A percentile compares a stretch with the other conserved stretches of the same genome.
phyloP scores from a whole-genome alignment of 2,113 vertebrate species.

The Saguinus midas region DNA sequence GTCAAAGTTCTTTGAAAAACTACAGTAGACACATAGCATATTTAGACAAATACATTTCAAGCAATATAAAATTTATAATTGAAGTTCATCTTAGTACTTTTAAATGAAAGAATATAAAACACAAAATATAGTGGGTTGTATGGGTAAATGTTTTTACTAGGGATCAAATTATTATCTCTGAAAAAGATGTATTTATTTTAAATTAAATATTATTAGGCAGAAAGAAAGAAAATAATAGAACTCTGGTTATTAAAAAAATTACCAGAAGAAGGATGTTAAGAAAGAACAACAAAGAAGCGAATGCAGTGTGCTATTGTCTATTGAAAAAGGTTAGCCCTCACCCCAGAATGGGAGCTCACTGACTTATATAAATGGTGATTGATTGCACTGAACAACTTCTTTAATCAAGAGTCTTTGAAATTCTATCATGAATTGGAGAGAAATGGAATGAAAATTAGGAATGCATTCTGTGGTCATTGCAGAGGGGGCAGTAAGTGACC shows the following conservation, averaged over 20 bases:
- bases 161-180: neutral
- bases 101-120: conserved; percentile 10
- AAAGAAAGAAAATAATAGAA: neutral
- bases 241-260: neutral
- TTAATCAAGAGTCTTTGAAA: neutral
- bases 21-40: neutral
- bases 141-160: neutral
- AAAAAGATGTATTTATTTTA: conserved; percentile 47
- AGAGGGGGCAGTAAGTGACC: neutral
- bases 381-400: neutral
- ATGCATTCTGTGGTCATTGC: neutral
- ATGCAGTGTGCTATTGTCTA: neutral
- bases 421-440: neutral
- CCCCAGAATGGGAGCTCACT: neutral
- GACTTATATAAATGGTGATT: neutral
- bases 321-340: neutral
- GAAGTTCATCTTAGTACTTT: conserved; percentile 35
- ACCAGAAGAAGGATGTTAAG: neutral
- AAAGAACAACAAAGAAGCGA: neutral
- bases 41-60: conserved; percentile 7
- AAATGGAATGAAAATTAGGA: neutral
- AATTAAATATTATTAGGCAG: conserved; percentile 9
- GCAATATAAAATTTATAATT: conserved; percentile 6
- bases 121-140: neutral
- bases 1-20: conserved; percentile 9